A percentile compares a stretch with the other conserved stretches of the same genome.
Conservation (phyloP, 1,140 invertebrate genomes). For the Hirudo medicinalis region DNA sequence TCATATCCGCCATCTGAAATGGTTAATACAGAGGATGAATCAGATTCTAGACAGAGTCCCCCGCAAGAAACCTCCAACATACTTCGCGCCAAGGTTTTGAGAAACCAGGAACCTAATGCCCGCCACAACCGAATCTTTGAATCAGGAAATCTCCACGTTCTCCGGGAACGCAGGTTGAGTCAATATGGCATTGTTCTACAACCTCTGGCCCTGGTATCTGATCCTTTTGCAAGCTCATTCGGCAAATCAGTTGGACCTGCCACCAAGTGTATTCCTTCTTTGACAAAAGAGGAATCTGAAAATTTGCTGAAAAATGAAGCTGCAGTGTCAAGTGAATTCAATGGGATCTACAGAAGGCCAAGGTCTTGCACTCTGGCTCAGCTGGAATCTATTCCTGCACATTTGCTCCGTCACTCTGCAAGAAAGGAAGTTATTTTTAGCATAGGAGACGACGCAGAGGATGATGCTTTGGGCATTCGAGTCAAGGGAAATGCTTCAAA, state of each 20-base stretch:
- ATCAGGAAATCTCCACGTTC: no score
- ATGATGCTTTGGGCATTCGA: background rate
- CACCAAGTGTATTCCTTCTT: background rate
- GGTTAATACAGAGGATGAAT: background rate
- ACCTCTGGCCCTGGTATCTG: background rate
- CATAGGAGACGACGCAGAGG: background rate
- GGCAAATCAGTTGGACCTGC: background rate
- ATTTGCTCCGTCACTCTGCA: background rate
- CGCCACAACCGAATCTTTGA: background rate
- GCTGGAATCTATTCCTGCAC: background rate
- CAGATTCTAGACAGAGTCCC: background rate
- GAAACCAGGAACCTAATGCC: background rate
- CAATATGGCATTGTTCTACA: background rate
- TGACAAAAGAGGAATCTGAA: background rate
- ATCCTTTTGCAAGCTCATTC: background rate
- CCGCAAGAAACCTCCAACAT: background rate
- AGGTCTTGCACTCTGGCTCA: slow-evolving; percentile 9
- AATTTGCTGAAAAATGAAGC: background rate
- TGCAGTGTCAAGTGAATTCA: background rate
- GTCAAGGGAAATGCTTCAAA: background rate
- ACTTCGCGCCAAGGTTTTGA: slow-evolving; percentile 4
- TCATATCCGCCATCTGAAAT: background rate
- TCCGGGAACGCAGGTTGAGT: no score
- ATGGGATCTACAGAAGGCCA: background rate
- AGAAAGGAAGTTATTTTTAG: background rate